A percentile compares a stretch with the other conserved stretches of the same genome.
These are phyloP conservation scores for Megaptera novaeangliae DNA, from an alignment of 2,113 vertebrate species.

Conservation along the genomic window DNA sequence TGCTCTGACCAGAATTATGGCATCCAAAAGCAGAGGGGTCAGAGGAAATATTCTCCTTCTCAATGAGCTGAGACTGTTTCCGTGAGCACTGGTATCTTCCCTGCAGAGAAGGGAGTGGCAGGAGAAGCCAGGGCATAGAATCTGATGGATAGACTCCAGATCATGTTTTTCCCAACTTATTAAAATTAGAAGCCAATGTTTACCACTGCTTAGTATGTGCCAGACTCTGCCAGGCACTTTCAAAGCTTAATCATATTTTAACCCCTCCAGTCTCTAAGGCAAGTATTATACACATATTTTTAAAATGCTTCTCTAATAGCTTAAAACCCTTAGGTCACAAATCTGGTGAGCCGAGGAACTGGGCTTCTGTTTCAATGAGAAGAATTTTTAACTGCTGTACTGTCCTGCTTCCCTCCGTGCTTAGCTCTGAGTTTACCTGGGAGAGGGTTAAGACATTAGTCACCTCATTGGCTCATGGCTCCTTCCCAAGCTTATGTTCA, in stretches of 20 bases:
- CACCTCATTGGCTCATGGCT: not conserved
- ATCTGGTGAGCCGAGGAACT: not conserved
- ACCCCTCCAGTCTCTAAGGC: not conserved
- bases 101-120: not conserved
- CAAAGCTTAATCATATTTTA: not conserved
- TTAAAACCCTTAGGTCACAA: not conserved
- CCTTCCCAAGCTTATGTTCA: not conserved
- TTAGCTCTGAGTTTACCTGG: not conserved
- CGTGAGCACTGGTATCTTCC: not conserved
- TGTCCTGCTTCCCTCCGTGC: fast-evolving
- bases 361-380: not conserved
- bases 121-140: not conserved
- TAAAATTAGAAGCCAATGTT: not conserved
- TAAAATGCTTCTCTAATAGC: not conserved
- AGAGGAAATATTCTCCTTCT: not conserved
- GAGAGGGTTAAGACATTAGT: fast-evolving
- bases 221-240: not conserved
- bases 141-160: not conserved
- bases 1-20: not conserved
- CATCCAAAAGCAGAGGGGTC: not conserved
- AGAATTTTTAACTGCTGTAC: not conserved
- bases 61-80: not conserved
- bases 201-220: not conserved
- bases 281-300: not conserved
- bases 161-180: not conserved